Percentiles rank a stretch among this genome's conserved stretches.
phyloP scores from a whole-genome alignment of 1,140 invertebrate species.

The Stegodyphus mimosarum region DNA sequence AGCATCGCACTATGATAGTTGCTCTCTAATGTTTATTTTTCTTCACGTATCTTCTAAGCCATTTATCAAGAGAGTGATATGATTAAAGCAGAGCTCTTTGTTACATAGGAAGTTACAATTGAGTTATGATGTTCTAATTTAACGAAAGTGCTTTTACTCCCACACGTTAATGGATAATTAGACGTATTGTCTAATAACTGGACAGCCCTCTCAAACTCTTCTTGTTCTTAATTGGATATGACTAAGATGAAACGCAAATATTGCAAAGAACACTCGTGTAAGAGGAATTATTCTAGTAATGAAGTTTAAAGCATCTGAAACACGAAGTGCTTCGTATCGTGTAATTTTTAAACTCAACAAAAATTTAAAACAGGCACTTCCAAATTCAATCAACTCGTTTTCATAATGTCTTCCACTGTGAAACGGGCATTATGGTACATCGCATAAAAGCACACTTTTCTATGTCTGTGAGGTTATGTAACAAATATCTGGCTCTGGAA shows the following conservation, averaged over 20 bases:
- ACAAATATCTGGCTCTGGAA: too few species aligned
- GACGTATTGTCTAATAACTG: neutral
- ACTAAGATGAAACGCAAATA: neutral
- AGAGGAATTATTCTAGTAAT: too few species aligned
- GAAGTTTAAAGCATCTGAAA: too few species aligned
- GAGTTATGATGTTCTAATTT: neutral
- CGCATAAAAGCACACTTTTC: too few species aligned
- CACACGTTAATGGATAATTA: neutral
- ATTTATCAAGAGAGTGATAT: neutral
- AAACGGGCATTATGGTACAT: too few species aligned
- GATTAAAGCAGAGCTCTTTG: neutral
- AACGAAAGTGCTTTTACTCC: neutral
- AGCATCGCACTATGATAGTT: too few species aligned
- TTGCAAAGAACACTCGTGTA: neutral
- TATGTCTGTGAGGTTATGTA: too few species aligned
- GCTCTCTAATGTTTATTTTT: neutral
- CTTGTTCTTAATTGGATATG: neutral
- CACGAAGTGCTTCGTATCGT: too few species aligned
- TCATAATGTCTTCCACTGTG: too few species aligned
- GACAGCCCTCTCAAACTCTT: neutral
- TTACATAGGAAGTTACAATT: neutral
- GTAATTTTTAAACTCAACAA: too few species aligned
- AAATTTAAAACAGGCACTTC: too few species aligned
- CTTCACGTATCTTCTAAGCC: neutral
- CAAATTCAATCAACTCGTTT: too few species aligned